A percentile compares a stretch with the other conserved stretches of the same genome.
phyloP scores from a whole-genome alignment of 2,797 vertebrate species.

The Micromesistius poutassou region DNA sequence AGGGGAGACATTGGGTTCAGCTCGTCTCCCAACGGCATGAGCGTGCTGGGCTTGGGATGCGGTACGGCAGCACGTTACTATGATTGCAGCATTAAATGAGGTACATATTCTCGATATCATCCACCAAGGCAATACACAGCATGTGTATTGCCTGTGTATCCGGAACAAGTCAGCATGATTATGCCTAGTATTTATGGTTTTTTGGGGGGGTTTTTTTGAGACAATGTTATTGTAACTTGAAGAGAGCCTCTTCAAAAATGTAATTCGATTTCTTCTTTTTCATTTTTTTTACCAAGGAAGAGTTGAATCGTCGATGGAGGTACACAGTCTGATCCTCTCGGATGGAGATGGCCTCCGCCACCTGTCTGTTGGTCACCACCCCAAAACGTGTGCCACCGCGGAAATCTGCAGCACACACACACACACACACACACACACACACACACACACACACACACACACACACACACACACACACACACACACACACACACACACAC shows the following conservation, averaged over 20 bases:
- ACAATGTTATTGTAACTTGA: background rate
- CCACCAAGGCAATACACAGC: too few species aligned
- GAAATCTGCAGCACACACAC: conserved; percentile 75
- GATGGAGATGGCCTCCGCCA: conserved; percentile 84
- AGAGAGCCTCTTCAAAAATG: background rate
- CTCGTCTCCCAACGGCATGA: background rate
- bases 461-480: background rate
- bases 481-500: background rate
- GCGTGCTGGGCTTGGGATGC: background rate
- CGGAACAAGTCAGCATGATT: background rate
- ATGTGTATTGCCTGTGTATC: too few species aligned
- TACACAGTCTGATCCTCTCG: conserved; percentile 81
- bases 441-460: too few species aligned
- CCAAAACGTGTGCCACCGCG: conserved; percentile 85
- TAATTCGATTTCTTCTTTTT: background rate
- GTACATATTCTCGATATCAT: background rate
- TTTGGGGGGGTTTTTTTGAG: too few species aligned
- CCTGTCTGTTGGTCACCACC: conserved; percentile 83
- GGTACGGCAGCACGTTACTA: background rate
- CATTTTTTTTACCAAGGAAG: conserved; percentile 86
- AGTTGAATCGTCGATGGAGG: conserved; percentile 88
- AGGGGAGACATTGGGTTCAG: background rate
- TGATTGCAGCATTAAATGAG: background rate
- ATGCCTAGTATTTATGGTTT: background rate
- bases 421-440: background rate